Conservation (phyloP, 1,140 invertebrate species). For the Odontomachus brunneus region DNA sequence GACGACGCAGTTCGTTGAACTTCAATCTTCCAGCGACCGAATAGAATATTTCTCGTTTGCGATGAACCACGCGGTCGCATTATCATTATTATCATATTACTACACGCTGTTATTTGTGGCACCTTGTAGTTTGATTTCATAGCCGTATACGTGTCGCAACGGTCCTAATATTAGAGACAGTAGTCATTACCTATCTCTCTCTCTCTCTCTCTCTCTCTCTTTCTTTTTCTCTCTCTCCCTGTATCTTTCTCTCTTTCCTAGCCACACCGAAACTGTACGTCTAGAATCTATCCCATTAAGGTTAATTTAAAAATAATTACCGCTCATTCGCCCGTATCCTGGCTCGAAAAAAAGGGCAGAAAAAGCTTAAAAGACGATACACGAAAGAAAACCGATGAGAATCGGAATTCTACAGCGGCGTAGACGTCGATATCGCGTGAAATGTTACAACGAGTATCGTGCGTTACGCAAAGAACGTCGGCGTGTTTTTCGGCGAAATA, state of each 20-base stretch:
- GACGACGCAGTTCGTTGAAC: conserved; percentile 41
- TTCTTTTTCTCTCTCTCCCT: no score
- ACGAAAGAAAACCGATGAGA: not conserved
- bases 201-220: no score
- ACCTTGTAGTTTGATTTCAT: conserved; percentile 41
- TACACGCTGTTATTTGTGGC: conserved; percentile 40
- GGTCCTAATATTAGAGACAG: conserved; percentile 36
- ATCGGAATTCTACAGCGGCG: not conserved
- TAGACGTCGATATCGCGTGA: not conserved
- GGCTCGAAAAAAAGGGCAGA: not conserved
- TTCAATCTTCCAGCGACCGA: conserved; percentile 6
- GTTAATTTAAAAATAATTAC: conserved; percentile 60
- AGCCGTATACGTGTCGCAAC: conserved; percentile 33
- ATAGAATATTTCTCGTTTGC: conserved; percentile 26
- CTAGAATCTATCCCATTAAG: conserved; percentile 30
- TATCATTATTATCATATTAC: conserved; percentile 60
- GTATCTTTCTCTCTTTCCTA: conserved; percentile 14
- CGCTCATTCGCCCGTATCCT: conserved; percentile 1
- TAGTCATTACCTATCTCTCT: conserved; percentile 29
- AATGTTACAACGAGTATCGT: no score
- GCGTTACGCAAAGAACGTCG: not conserved
- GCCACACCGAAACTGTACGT: conserved; percentile 7
- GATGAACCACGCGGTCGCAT: conserved; percentile 11
- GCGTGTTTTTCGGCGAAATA: not conserved
- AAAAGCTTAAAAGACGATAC: not conserved